phyloP scores from a whole-genome alignment of 2,113 vertebrate species.

The Columba livia region DNA sequence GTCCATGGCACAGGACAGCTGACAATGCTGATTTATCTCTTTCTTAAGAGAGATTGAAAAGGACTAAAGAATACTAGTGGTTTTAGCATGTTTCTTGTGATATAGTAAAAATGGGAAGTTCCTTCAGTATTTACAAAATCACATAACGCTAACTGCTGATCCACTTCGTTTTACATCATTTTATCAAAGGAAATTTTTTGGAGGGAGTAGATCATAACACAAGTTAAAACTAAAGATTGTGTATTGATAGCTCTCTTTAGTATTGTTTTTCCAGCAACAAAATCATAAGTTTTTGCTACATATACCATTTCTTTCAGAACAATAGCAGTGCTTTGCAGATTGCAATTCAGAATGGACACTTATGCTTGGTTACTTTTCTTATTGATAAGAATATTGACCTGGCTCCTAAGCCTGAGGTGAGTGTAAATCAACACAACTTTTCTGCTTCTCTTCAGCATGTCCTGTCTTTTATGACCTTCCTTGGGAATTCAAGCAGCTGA shows the following conservation, averaged over 20 bases:
- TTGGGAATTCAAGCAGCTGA: neutral
- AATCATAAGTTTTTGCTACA: neutral
- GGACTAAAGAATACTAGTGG: neutral
- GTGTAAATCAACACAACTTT: neutral
- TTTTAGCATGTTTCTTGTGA: neutral
- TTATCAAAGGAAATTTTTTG: neutral
- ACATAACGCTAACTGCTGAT: neutral
- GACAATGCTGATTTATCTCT: neutral
- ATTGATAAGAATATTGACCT: constrained; percentile 73
- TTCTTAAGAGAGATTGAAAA: neutral
- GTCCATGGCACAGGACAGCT: neutral
- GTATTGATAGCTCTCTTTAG: neutral
- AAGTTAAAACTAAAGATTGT: neutral
- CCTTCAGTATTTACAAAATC: neutral
- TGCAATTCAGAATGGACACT: constrained; percentile 78
- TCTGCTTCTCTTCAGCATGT: neutral
- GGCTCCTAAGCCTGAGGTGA: constrained; percentile 78
- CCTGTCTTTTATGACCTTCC: neutral
- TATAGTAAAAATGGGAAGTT: neutral
- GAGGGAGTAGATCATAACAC: neutral
- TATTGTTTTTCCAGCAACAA: neutral
- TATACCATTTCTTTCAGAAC: constrained; percentile 69
- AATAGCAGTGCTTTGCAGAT: constrained; percentile 75
- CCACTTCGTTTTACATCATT: neutral
- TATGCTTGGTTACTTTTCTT: constrained; percentile 80